Base-by-base conservation (phyloP, 2,888 invertebrate species). In the Adelphocoris suturalis region DNA sequence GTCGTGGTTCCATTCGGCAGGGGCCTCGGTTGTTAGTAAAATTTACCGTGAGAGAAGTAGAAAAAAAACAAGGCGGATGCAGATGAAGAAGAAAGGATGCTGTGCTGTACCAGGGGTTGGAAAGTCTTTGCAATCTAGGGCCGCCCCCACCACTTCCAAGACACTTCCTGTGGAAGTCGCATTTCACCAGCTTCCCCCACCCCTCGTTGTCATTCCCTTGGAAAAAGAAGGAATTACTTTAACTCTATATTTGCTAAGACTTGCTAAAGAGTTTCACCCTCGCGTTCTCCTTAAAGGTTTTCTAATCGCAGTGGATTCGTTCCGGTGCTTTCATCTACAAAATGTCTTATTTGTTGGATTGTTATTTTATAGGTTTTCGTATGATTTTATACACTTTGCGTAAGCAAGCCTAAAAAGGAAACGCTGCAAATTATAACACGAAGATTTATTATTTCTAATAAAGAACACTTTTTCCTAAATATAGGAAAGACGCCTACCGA, bases 241-340 rank as follows among this genome's bases (percentile, higher is more conserved):
- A 91, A 91, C 90, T 91, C 91, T 91, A 91, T 91, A 91, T 91
- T 91, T 91, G 91, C 91, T 91, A 90, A 27, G 19, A 91, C 90
- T 91, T 91, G 7, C 16, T 16, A 75, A 76, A 46, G 14, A 76
- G 28, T 76, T 28, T 28, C 76, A 28, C 14, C 75, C 75, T 19
- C 28, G 13, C 75, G 37, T 37, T 37, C 2, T 37, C 7, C 37
- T 37, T 37, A 37, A 37, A 37, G 37, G 37, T 37, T 37, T 37
- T 37, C 37, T 37, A 37, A 37, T 37, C 37, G 37, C 7, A 37
- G 37, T 37, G 37, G 37, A 37, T 37, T n/a, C n/a, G n/a, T n/a
- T 37, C 37, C 37, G 37, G 37, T 7, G 3, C 37, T 37, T 37
- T 37, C 37, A 37, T 4, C 37, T 37, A 37, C 37, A 2, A 7